A percentile compares a stretch with the other conserved stretches of the same genome.
Conservation (phyloP, 2,888 invertebrate genomes). For the Apamea sordens region DNA sequence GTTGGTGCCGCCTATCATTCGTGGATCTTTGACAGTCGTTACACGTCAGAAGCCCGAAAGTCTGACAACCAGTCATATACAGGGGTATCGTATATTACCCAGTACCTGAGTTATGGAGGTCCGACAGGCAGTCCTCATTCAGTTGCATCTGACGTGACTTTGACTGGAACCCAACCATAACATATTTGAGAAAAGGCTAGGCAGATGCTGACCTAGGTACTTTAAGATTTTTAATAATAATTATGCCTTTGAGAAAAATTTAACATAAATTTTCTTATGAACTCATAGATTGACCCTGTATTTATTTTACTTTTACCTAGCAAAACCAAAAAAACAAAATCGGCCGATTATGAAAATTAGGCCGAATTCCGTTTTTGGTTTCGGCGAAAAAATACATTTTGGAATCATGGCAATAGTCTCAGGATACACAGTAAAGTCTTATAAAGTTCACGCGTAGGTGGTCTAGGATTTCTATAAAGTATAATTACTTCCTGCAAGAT, state of each 20-base stretch:
- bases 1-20: neutral
- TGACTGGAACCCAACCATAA: too few species aligned
- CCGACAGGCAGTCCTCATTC: too few species aligned
- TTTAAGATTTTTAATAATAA: neutral
- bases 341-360: neutral
- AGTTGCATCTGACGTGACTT: too few species aligned
- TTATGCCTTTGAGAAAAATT: neutral
- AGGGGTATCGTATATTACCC: too few species aligned
- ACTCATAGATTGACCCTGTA: too few species aligned
- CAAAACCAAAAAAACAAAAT: neutral
- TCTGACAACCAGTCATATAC: too few species aligned
- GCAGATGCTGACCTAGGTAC: neutral
- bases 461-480: neutral
- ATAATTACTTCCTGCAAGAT: neutral
- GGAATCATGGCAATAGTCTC: neutral
- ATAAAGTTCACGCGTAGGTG: neutral
- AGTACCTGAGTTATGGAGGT: too few species aligned
- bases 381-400: neutral
- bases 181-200: too few species aligned
- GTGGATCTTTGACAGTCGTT: too few species aligned
- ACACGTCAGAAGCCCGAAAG: too few species aligned
- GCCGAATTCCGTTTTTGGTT: too few species aligned
- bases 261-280: neutral
- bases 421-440: neutral
- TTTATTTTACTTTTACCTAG: neutral